Percentiles rank a stretch among this genome's conserved stretches.
These are phyloP conservation scores for Danio aesculapii DNA, from an alignment of 2,797 vertebrate species.

Conservation along the genomic window DNA sequence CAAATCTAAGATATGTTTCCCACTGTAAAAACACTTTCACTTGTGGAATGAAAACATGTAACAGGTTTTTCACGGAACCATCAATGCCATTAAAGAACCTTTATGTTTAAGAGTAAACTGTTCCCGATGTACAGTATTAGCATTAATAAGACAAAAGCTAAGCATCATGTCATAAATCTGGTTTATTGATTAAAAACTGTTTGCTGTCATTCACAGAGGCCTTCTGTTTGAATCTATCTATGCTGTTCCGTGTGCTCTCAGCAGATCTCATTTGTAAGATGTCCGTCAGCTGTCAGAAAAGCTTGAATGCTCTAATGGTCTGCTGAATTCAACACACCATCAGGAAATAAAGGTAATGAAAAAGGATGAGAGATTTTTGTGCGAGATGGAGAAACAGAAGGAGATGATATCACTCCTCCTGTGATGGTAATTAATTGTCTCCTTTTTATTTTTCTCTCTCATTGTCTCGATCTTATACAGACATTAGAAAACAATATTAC, in stretches of 20 bases:
- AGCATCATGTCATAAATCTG: background rate
- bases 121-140: too few relatives aligned
- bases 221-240: conserved; percentile 1
- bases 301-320: conserved; percentile 15
- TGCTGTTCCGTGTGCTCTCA: conserved; percentile 17
- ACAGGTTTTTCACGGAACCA: too few relatives aligned
- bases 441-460: background rate
- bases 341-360: conserved; percentile 23
- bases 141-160: background rate
- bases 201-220: conserved; percentile 6
- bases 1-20: too few relatives aligned
- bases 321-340: conserved; percentile 30
- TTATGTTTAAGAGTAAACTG: too few relatives aligned
- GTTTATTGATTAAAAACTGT: background rate
- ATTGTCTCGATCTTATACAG: background rate
- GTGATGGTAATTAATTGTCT: background rate
- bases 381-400: conserved; percentile 9
- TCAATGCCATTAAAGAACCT: too few relatives aligned
- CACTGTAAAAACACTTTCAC: too few relatives aligned
- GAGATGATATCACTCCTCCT: conserved; percentile 10
- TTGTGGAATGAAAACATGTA: too few relatives aligned
- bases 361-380: background rate
- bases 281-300: conserved; percentile 39
- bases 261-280: conserved; percentile 47
- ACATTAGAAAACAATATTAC: background rate